These are phyloP conservation scores for Doryteuthis pealeii DNA, from an alignment of 1,140 invertebrate species.

Conservation along the genomic window DNA sequence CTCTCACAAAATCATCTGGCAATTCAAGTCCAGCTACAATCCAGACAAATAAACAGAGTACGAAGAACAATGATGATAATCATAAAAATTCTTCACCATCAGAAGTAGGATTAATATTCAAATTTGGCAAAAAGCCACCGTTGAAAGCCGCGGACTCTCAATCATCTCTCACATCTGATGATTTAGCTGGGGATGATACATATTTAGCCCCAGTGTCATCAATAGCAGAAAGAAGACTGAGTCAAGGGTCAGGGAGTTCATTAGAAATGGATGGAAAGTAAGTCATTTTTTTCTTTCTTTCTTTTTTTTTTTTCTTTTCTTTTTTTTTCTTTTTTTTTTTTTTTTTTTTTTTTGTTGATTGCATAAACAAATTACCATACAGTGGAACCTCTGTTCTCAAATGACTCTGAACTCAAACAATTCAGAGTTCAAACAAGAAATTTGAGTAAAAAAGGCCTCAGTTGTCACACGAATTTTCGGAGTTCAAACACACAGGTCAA, in stretches of 20 bases:
- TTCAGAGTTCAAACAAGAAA: too few relatives aligned
- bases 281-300: background rate
- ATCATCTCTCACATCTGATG: background rate
- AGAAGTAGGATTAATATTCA: background rate
- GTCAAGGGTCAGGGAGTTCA: slow-evolving; percentile 39
- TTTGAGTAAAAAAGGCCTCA: too few relatives aligned
- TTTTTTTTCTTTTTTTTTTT: too few relatives aligned
- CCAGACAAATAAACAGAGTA: too few relatives aligned
- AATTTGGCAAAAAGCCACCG: slow-evolving; percentile 3
- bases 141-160: background rate
- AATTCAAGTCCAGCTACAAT: too few relatives aligned
- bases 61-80: too few relatives aligned
- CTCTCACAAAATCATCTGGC: background rate
- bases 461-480: too few relatives aligned
- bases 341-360: too few relatives aligned
- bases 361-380: background rate
- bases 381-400: too few relatives aligned
- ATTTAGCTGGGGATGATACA: background rate
- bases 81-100: too few relatives aligned
- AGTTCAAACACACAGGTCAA: too few relatives aligned
- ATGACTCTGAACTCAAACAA: too few relatives aligned
- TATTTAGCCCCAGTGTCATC: background rate
- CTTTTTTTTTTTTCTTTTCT: background rate
- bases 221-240: slow-evolving; percentile 12
- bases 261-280: slow-evolving; percentile 42